Evolutionary conservation across 2,797 vertebrate genomes (phyloP), one percentile per base, ranked within the genome.

Genomic region (Acanthurus tractus): DNA sequence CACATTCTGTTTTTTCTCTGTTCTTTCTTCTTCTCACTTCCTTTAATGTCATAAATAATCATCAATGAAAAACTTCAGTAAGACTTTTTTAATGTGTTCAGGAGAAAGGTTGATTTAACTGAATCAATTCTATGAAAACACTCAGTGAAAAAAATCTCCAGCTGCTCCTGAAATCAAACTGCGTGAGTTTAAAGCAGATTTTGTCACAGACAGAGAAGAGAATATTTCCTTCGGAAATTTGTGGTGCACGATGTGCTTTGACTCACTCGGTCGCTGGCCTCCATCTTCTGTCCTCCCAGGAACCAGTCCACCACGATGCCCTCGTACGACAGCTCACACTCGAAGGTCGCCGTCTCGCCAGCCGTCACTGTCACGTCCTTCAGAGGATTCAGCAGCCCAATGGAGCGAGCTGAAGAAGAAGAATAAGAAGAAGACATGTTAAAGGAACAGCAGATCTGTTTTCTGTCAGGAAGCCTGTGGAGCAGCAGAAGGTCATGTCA

Each of bases 261-360:
- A 84, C 90, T 94, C 94, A 99, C 98, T 95, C 96, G 95, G n/a
- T 99, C 97, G 34, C 96, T 95, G 70, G 97, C 94, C 84, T 98
- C 97, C 91, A 99, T 91, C 89, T 96, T 98, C 82, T 94, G 89
- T 59, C 95, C 95, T 74, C 96, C 95, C 82, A 99, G 92, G 87
- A 97, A 97, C 98, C 98, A 99, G 23, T 97, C 96, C 74, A 98
- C 97, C 0, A 62, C 91, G 63, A 99, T 99, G 75, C 96, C 98
- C 69, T 99, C 98, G 3, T 98, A 99, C 1, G 98, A 99, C 23
- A 99, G 96, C 89, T 99, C 98, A 0, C 98, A 99, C 38, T 99
- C 97, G 0, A 99, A 99, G 66, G 97, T 98, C 52, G 97, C 98
- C 0, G 97, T 97, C 91, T 99, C 97, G 45, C 98, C 98, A 45